Conservation (phyloP, 2,888 invertebrate genomes). For the Sceliomorpha sp. region DNA sequence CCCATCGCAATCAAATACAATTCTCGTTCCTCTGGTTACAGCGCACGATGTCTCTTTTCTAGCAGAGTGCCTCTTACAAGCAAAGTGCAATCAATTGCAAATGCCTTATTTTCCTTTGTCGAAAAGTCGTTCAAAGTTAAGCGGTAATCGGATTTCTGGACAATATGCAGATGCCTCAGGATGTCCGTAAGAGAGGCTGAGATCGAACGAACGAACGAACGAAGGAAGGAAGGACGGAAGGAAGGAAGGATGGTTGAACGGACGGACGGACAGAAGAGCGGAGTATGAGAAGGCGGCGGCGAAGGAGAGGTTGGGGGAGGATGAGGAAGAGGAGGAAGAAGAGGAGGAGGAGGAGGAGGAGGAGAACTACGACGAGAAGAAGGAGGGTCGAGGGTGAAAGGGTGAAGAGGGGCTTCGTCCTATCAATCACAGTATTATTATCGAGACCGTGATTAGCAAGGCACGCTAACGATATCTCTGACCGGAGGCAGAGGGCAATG, state of each 20-base stretch:
- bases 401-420: slow-evolving; percentile 71
- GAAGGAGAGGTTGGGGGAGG: slow-evolving; percentile 40
- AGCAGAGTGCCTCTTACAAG: background rate
- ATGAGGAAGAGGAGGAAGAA: slow-evolving; percentile 60
- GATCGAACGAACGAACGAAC: slow-evolving; percentile 39
- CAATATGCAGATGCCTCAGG: slow-evolving; percentile 51
- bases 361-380: no score
- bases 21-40: no score
- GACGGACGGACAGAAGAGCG: slow-evolving; percentile 12
- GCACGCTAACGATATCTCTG: slow-evolving; percentile 80
- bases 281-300: slow-evolving; percentile 40
- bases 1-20: no score
- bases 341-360: slow-evolving; percentile 32
- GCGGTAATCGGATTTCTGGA: slow-evolving; percentile 46
- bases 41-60: no score
- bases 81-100: slow-evolving; percentile 11
- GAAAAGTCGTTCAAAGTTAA: slow-evolving; percentile 38
- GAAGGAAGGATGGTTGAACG: slow-evolving; percentile 43
- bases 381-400: slow-evolving; percentile 56
- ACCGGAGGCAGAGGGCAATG: slow-evolving; percentile 73
- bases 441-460: slow-evolving; percentile 80
- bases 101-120: slow-evolving; percentile 29
- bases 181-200: slow-evolving; percentile 43
- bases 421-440: slow-evolving; percentile 80
- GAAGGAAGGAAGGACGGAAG: slow-evolving; percentile 37